phyloP scores from a whole-genome alignment of 2,113 vertebrate genomes.

The Redunca redunca region DNA sequence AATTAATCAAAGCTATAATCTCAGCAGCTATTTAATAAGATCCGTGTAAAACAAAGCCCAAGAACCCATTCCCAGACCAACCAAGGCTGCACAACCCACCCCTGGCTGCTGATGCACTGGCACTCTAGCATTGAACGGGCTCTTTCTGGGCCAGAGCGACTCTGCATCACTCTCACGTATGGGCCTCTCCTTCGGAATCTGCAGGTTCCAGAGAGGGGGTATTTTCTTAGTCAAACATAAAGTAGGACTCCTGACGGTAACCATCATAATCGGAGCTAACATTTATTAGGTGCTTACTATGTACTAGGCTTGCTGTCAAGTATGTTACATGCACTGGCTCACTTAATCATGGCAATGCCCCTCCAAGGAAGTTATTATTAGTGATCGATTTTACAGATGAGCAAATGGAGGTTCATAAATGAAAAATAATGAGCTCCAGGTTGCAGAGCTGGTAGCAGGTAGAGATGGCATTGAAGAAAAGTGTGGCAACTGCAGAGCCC shows the following conservation, averaged over 20 bases:
- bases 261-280: not conserved
- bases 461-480: not conserved
- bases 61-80: not conserved
- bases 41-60: constrained; percentile 31
- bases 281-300: constrained; percentile 38
- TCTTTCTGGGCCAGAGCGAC: not conserved
- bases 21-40: constrained; percentile 57
- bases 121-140: not conserved
- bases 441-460: not conserved
- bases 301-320: constrained; percentile 5
- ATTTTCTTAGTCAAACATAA: not conserved
- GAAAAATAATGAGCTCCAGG: not conserved
- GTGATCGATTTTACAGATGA: constrained; percentile 44
- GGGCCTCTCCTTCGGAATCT: constrained; percentile 17
- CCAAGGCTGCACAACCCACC: not conserved
- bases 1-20: constrained; percentile 60
- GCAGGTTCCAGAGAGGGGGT: not conserved
- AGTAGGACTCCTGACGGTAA: not conserved
- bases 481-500: not conserved
- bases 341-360: not conserved
- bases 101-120: not conserved
- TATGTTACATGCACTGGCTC: not conserved
- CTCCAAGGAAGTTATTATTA: constrained; percentile 17
- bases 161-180: not conserved
- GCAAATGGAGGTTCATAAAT: not conserved